Conservation (phyloP, 2,113 vertebrate genomes). For the Polypterus bichir region DNA sequence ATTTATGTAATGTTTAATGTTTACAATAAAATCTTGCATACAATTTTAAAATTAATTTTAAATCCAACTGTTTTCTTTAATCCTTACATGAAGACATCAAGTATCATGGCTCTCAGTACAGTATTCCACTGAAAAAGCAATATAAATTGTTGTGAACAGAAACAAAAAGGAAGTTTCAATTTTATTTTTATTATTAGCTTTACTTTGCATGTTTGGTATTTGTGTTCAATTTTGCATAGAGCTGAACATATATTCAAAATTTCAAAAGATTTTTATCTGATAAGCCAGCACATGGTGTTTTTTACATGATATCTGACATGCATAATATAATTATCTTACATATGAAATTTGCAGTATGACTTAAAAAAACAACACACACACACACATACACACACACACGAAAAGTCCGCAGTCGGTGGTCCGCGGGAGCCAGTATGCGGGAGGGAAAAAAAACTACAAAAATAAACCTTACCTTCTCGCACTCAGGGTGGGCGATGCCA, state of each 20-base stretch:
- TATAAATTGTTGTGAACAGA: not conserved
- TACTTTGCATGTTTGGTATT: too few relatives aligned
- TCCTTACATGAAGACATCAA: too few relatives aligned
- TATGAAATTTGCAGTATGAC: slow-evolving; percentile 30
- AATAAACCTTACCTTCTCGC: slow-evolving; percentile 92
- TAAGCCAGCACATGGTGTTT: too few relatives aligned
- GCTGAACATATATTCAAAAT: too few relatives aligned
- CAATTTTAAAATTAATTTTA: slow-evolving; percentile 7
- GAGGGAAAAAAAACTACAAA: slow-evolving; percentile 64
- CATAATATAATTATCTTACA: too few relatives aligned
- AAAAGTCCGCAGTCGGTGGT: slow-evolving; percentile 68
- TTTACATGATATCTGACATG: too few relatives aligned
- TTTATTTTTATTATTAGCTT: not conserved
- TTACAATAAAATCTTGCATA: not conserved
- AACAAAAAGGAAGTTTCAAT: not conserved
- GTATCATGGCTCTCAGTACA: too few relatives aligned
- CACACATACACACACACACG: not conserved
- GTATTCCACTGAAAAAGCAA: not conserved
- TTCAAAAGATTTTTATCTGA: too few relatives aligned
- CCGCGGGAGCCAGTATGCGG: slow-evolving; percentile 51
- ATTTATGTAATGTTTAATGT: too few relatives aligned
- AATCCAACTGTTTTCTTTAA: not conserved
- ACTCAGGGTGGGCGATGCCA: slow-evolving; percentile 88
- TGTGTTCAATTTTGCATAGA: too few relatives aligned
- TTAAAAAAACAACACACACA: slow-evolving; percentile 13